Evolutionary conservation across 1,140 invertebrate genomes (phyloP).

Genomic region (Chironomus tepperi): DNA sequence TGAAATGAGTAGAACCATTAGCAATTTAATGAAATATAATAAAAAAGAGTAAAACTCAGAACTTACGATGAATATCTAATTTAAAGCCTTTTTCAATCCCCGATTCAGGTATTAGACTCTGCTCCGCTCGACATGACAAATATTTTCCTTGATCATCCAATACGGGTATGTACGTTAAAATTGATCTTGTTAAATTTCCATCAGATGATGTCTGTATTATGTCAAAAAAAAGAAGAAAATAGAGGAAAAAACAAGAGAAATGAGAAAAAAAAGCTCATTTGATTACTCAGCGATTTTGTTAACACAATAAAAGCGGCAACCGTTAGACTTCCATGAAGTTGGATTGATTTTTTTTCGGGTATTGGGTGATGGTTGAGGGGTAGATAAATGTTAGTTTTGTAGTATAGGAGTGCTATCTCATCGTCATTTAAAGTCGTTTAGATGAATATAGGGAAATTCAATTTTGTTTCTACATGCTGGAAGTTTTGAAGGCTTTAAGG

Average conservation of each 20-base stretch:
- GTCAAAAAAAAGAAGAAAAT: slow-evolving; percentile 30
- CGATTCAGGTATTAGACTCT: slow-evolving; percentile 61
- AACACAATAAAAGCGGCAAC: too few species aligned
- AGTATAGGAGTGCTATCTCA: too few species aligned
- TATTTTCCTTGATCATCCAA: slow-evolving; percentile 76
- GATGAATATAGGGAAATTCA: too few species aligned
- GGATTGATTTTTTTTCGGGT: background rate
- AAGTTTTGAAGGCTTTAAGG: too few species aligned
- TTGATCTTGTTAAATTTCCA: slow-evolving; percentile 75
- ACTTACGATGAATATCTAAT: slow-evolving; percentile 82
- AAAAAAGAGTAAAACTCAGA: slow-evolving; percentile 11
- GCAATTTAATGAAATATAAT: too few species aligned
- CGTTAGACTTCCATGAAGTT: too few species aligned
- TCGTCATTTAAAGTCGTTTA: too few species aligned
- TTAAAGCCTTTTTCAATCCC: slow-evolving; percentile 72
- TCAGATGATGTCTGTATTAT: slow-evolving; percentile 56
- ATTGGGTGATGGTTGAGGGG: too few species aligned
- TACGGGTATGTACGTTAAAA: slow-evolving; percentile 69
- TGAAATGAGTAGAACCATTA: too few species aligned
- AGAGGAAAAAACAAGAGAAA: background rate
- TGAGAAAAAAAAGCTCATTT: background rate
- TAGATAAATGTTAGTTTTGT: too few species aligned
- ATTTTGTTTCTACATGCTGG: too few species aligned
- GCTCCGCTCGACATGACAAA: slow-evolving; percentile 69
- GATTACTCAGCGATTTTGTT: background rate